Evolutionary conservation across 1,140 invertebrate species (phyloP).

Genomic region (Pemphigus obesinymphae): DNA sequence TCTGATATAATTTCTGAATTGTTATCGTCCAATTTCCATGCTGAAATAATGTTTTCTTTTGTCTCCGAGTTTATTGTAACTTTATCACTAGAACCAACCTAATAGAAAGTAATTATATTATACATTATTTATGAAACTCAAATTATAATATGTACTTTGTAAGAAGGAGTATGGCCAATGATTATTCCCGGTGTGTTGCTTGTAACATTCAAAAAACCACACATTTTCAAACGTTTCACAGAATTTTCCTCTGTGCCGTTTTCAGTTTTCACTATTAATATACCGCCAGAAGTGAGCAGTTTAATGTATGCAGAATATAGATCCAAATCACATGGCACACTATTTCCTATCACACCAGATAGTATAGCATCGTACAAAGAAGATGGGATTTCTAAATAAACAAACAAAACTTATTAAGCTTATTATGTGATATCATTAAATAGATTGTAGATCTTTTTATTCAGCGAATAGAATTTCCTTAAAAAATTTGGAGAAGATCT

Average conservation of each 20-base stretch:
- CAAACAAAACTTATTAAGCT: background rate
- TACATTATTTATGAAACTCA: background rate
- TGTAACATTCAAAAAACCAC: background rate
- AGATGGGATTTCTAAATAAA: background rate
- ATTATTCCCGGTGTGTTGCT: background rate
- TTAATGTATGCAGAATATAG: background rate
- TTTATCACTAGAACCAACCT: constrained; percentile 62
- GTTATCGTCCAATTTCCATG: constrained; percentile 66
- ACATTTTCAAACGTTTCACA: background rate
- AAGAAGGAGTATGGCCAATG: background rate
- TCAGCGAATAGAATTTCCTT: no score
- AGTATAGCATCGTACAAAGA: background rate
- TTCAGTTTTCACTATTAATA: background rate
- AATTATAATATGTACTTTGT: background rate
- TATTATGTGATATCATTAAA: no score
- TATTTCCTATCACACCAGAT: background rate
- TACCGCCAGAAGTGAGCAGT: background rate
- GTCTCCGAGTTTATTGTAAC: constrained; percentile 53
- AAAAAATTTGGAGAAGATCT: no score
- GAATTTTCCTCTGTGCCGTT: background rate
- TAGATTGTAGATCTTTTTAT: background rate
- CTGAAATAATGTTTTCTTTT: constrained; percentile 57
- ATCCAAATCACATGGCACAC: background rate
- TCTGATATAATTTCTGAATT: constrained; percentile 81
- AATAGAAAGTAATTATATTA: constrained; percentile 33